A percentile compares a stretch with the other conserved stretches of the same genome.
phyloP scores from a whole-genome alignment of 2,888 invertebrate species.

The Athalia circularis region DNA sequence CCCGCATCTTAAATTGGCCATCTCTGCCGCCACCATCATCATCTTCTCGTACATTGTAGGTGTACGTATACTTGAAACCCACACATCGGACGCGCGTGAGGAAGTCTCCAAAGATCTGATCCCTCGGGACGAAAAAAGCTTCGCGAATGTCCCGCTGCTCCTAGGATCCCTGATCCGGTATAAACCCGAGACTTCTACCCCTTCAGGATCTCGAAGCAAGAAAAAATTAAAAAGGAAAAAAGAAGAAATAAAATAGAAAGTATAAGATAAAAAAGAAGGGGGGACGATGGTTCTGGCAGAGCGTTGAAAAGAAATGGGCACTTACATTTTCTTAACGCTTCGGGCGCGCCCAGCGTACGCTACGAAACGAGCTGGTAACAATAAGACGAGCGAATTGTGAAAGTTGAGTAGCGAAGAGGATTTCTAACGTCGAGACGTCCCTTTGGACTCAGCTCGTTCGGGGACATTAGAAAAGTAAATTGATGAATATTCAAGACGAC shows the following conservation, averaged over 20 bases:
- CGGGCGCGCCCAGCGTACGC: neutral
- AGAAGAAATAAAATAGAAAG: neutral
- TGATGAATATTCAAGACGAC: conserved; percentile 30
- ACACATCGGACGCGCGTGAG: too few relatives aligned
- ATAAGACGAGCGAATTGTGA: neutral
- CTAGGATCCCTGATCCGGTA: too few relatives aligned
- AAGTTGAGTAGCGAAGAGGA: neutral
- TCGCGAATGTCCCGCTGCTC: too few relatives aligned
- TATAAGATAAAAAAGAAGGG: neutral
- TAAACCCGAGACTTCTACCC: too few relatives aligned
- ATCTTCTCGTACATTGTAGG: too few relatives aligned
- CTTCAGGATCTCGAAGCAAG: too few relatives aligned
- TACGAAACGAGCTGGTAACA: neutral
- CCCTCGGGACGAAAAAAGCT: too few relatives aligned
- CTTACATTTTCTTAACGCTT: conserved; percentile 23
- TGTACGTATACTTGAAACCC: too few relatives aligned
- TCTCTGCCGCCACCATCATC: neutral
- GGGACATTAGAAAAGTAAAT: conserved; percentile 5
- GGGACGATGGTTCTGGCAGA: conserved; percentile 14
- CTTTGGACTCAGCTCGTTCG: neutral
- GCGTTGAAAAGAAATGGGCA: conserved; percentile 30
- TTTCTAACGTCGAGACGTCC: neutral
- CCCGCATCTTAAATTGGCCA: conserved; percentile 35
- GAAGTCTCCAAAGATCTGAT: too few relatives aligned
- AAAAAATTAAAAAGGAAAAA: too few relatives aligned